Percentiles rank a stretch among this genome's conserved stretches.
Evolutionary conservation across 2,888 invertebrate species (phyloP).

Genomic region (Endomychus coccineus): DNA sequence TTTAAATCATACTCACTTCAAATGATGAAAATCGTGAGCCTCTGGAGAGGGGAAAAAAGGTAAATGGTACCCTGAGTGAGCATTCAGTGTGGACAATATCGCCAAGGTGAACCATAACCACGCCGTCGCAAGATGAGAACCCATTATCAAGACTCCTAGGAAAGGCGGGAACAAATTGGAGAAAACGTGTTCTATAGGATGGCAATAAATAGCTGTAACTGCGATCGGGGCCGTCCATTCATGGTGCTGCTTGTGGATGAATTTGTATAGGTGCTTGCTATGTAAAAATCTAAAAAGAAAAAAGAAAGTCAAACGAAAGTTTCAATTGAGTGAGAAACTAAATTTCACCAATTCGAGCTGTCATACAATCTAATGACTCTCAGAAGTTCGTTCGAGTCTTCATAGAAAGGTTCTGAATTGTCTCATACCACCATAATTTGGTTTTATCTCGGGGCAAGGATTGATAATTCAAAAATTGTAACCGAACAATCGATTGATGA

Average conservation of each 20-base stretch:
- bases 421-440: no score
- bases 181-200: slow-evolving; percentile 69
- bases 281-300: slow-evolving; percentile 58
- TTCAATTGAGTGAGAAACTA: neutral
- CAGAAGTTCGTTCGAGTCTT: no score
- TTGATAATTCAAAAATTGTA: no score
- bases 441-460: no score
- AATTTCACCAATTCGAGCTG: neutral
- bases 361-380: no score
- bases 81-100: slow-evolving; percentile 69
- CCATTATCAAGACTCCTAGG: slow-evolving; percentile 64
- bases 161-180: slow-evolving; percentile 72
- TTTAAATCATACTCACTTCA: slow-evolving; percentile 64
- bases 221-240: slow-evolving; percentile 85
- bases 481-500: no score
- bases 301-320: no score
- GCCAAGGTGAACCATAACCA: slow-evolving; percentile 76
- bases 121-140: slow-evolving; percentile 68
- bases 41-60: slow-evolving; percentile 81
- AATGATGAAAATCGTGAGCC: slow-evolving; percentile 81
- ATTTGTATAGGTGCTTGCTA: slow-evolving; percentile 64
- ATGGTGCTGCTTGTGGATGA: slow-evolving; percentile 79
- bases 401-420: no score
- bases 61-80: slow-evolving; percentile 80
- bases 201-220: slow-evolving; percentile 73